These are phyloP conservation scores for Holothuria glaberrima DNA, from an alignment of 35 echinoderm and acorn worm genomes.

Conservation along the genomic window DNA sequence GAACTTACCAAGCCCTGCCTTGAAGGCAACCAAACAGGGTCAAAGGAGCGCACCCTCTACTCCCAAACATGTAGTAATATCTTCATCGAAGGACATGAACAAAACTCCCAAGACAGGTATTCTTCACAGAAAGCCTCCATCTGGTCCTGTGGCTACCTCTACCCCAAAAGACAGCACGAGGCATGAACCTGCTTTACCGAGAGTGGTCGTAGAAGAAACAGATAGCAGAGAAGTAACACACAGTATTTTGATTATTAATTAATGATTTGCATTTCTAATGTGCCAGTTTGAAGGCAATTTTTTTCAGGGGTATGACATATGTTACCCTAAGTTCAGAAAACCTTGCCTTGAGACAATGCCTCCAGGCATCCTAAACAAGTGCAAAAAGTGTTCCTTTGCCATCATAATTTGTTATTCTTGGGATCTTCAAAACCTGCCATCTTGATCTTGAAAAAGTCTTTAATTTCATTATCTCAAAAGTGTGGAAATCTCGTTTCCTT, in stretches of 20 bases:
- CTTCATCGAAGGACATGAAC: background rate
- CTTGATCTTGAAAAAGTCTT: too few relatives aligned
- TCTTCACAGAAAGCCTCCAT: slow-evolving; percentile 16
- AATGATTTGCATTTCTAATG: background rate
- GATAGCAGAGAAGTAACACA: background rate
- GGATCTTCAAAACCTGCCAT: too few relatives aligned
- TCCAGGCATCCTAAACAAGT: too few relatives aligned
- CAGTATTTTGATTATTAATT: background rate
- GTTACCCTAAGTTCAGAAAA: too few relatives aligned
- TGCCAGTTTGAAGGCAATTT: too few relatives aligned
- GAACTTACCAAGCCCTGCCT: background rate
- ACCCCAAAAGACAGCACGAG: slow-evolving; percentile 30
- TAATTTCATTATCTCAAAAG: too few relatives aligned
- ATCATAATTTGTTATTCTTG: too few relatives aligned
- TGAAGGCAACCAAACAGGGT: too few relatives aligned
- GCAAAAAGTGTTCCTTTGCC: too few relatives aligned
- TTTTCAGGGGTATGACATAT: too few relatives aligned
- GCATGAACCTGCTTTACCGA: background rate
- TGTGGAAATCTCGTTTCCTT: too few relatives aligned
- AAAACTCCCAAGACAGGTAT: slow-evolving; percentile 1
- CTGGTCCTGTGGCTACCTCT: slow-evolving; percentile 21
- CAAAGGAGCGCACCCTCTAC: slow-evolving; percentile 1
- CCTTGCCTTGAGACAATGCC: too few relatives aligned
- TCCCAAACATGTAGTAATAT: slow-evolving; percentile 17
- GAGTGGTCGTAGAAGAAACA: background rate